These are phyloP conservation scores for Polymixis lichenea DNA, from an alignment of 2,888 invertebrate genomes.

Conservation along the genomic window DNA sequence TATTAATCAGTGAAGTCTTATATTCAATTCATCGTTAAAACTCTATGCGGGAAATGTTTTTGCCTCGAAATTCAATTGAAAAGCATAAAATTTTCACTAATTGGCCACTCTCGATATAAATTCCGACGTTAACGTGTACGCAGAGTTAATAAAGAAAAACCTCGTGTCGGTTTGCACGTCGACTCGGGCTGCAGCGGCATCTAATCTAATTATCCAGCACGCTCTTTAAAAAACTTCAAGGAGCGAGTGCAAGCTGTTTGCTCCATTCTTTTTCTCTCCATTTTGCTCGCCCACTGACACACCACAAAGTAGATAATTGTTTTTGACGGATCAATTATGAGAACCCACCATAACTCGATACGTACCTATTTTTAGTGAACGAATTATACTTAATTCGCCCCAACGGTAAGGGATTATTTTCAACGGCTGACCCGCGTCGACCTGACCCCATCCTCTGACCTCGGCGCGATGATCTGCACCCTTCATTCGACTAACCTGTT, in stretches of 20 bases:
- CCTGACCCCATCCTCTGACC: conserved; percentile 86
- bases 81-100: conserved; percentile 43
- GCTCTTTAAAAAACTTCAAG: conserved; percentile 83
- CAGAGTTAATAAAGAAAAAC: conserved; percentile 67
- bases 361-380: conserved; percentile 70
- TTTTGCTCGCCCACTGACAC: conserved; percentile 72
- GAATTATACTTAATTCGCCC: conserved; percentile 73
- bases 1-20: neutral
- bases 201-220: conserved; percentile 86
- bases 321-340: conserved; percentile 78
- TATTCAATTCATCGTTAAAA: conserved; percentile 16
- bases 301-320: conserved; percentile 72
- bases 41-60: neutral
- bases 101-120: conserved; percentile 63
- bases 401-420: conserved; percentile 81
- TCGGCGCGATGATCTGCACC: conserved; percentile 83
- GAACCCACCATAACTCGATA: conserved; percentile 66
- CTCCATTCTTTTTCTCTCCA: conserved; percentile 77
- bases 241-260: conserved; percentile 78
- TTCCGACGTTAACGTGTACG: conserved; percentile 59
- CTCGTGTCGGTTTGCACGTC: conserved; percentile 65
- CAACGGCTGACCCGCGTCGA: conserved; percentile 79
- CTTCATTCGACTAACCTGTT: conserved; percentile 86
- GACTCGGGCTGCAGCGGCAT: conserved; percentile 70
- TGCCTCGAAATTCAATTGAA: conserved; percentile 27